Evolutionary conservation across 2,888 invertebrate genomes (phyloP), one percentile per base, ranked within the genome.

Genomic region (Thymelicus lineola): DNA sequence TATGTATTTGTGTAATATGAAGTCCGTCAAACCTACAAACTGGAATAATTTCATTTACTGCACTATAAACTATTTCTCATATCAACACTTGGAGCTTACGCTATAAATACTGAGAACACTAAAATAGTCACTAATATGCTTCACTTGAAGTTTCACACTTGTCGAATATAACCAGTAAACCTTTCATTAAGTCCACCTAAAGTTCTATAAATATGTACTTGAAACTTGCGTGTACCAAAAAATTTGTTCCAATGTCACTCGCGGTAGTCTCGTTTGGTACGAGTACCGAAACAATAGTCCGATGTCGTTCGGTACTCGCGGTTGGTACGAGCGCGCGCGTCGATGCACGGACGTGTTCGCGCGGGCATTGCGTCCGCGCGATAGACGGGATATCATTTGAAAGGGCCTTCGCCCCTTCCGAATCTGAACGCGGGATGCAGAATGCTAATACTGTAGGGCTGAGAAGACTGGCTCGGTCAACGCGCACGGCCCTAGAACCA

Each of bases 341-440:
- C 76, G 68, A 71, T 75, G 81, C 84, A 77, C 77, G 76, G 80
- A 81, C 88, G 89, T 90, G 91, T 88, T 84, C 90, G 89, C 92
- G 87, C 91, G 84, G 82, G 84, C 90, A 89, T 89, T 80, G 87
- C 92, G 85, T 84, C 85, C 84, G 78, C 86, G 85, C 91, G 87
- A 91, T 90, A 92, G 90, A 89, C 88, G 84, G 84, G 84, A 84
- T 84, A 80, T 78, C 77, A 79, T 82, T 80, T 85, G 85, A 88
- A 88, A 87, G 91, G 90, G 90, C 89, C 88, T 87, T 88, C 87
- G 88, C 88, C 93, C 92, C 91, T 91, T 91, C 91, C 88, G 90
- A 90, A 87, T 85, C 87, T 91, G 90, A 89, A 88, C 91, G 85
- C 76, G 89, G 88, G 91, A 93, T 92, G 90, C 91, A 91, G 88